Evolutionary conservation across 2,113 vertebrate species (phyloP).

Genomic region (Mustelus asterias): DNA sequence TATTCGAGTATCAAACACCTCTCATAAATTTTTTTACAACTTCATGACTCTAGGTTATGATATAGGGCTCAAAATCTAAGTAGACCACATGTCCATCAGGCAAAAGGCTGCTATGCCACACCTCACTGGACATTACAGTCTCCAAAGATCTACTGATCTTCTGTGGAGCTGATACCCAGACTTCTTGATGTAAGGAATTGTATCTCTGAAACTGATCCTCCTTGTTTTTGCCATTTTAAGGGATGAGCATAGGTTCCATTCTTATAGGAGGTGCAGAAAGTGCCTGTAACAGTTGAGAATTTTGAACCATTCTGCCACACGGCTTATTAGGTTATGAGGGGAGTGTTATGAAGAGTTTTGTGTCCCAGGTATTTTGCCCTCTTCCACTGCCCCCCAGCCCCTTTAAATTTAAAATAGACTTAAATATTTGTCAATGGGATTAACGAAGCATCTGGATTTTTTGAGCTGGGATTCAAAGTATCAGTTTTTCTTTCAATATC

Average conservation of each 20-base stretch:
- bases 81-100: not conserved
- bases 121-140: not conserved
- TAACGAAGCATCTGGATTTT: not conserved
- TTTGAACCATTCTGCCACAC: not conserved
- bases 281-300: not conserved
- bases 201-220: not conserved
- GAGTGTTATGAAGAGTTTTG: not conserved
- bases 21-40: not conserved
- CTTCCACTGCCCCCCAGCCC: too few relatives aligned
- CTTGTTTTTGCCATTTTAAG: not conserved
- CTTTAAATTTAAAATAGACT: too few relatives aligned
- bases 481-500: not conserved
- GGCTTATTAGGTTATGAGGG: too few relatives aligned
- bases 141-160: not conserved
- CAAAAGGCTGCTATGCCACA: not conserved
- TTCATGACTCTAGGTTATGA: not conserved
- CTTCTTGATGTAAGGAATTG: not conserved
- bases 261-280: not conserved
- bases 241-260: not conserved
- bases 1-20: not conserved
- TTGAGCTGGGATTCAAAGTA: not conserved
- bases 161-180: not conserved
- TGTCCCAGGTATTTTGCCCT: not conserved
- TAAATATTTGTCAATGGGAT: not conserved
- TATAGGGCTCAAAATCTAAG: not conserved